Evolutionary conservation across 2,797 vertebrate genomes (phyloP).

Genomic region (Danio aesculapii): DNA sequence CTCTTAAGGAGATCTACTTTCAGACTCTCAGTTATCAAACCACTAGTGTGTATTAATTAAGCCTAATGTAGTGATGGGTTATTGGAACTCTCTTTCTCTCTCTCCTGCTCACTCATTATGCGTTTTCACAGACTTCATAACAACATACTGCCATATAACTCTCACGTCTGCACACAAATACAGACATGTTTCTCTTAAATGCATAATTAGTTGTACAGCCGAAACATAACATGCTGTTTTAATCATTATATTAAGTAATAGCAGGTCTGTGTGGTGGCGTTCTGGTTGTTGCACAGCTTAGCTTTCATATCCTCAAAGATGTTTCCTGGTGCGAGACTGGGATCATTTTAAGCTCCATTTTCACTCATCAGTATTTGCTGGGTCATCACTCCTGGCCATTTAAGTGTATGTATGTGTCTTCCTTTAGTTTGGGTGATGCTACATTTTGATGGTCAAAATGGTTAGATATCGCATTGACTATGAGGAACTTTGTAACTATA

Average conservation of each 20-base stretch:
- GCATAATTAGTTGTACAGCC: conserved; percentile 60
- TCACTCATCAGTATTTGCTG: conserved; percentile 76
- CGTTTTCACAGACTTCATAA: conserved; percentile 8
- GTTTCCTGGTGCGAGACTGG: conserved; percentile 76
- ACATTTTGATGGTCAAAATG: no score
- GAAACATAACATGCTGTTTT: conserved; percentile 72
- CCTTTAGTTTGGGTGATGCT: background rate
- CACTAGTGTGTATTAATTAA: conserved; percentile 82
- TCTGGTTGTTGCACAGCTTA: conserved; percentile 71
- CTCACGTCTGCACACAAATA: conserved; percentile 42
- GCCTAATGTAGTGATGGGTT: conserved; percentile 71
- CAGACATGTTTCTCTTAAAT: conserved; percentile 43
- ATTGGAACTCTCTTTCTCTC: conserved; percentile 61
- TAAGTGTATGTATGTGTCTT: conserved; percentile 28
- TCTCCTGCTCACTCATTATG: conserved; percentile 29
- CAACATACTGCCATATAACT: background rate
- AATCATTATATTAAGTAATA: conserved; percentile 81
- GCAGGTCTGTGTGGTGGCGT: conserved; percentile 70
- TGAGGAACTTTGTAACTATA: no score
- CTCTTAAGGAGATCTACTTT: conserved; percentile 84
- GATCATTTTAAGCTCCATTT: conserved; percentile 75
- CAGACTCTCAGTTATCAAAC: conserved; percentile 79
- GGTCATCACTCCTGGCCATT: conserved; percentile 67
- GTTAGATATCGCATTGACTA: no score
- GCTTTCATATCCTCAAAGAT: conserved; percentile 78